Base-by-base conservation (phyloP, 2,888 invertebrate species). In the Phragmatobia fuliginosa region DNA sequence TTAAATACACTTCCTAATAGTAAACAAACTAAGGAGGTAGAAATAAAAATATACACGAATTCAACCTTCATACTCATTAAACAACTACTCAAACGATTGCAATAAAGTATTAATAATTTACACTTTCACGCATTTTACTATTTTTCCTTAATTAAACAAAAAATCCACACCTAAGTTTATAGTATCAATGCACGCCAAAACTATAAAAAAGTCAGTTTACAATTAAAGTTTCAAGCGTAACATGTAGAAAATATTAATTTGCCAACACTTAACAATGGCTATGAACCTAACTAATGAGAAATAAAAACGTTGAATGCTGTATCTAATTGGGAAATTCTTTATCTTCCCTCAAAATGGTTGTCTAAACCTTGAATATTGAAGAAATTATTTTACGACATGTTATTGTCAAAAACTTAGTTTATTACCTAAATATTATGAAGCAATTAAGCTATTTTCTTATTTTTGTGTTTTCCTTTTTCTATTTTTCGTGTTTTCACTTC, bases 281-380 rank as follows among this genome's bases (percentile, higher is more conserved):
- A 58, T 41, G 36, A 49, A 49, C 45, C 45, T 28, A 31, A 32
- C 65, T 62, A 68, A 70, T 70, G 56, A 58, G 59, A 78, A 81
- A 81, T 71, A 56, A 73, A 78, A 73, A 68, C 52, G 56, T 73
- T 67, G 66, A 70, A 71, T 62, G 38, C 61, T 66, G 70, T 61
- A 61, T 59, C 68, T 58, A 77, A 77, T 73, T 81, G 79, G 68
- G 76, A 79, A 79, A 76, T 79, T 76, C 72, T 62, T 69, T 59
- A 36, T 72, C 41, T 70, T 69, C 71, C 61, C 68, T 67, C 56
- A 58, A 76, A 76, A 69, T 68, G 66, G 64, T 67, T n/a, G 28
- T 69, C 31, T 67, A 68, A 69, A 74, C 81, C 79, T 81, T 76
- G 77, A 81, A 45, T 62, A 66, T 64, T 65, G 18, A 25, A 66